phyloP scores from a whole-genome alignment of 1,140 invertebrate species.

The Harlomillsia oculata region DNA sequence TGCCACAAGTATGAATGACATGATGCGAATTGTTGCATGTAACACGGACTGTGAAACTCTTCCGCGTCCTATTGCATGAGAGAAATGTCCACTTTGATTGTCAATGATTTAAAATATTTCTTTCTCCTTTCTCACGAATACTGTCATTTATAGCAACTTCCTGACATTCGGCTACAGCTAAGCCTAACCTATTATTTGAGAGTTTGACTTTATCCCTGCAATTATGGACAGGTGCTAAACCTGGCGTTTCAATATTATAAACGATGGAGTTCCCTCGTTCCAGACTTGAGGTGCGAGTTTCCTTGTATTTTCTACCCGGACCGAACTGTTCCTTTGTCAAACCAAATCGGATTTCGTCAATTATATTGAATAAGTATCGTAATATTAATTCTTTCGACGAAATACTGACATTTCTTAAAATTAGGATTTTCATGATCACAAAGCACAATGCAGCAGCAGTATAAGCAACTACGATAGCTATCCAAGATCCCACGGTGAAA shows the following conservation, averaged over 20 bases:
- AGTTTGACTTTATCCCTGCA: no score
- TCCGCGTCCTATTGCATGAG: neutral
- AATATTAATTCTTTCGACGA: constrained; percentile 26
- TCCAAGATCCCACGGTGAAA: constrained; percentile 10
- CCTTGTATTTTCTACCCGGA: neutral
- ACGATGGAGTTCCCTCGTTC: no score
- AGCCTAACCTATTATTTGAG: neutral
- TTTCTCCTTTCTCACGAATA: neutral
- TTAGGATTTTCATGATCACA: constrained; percentile 13
- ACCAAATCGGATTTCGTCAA: constrained; percentile 4
- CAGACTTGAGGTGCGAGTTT: no score
- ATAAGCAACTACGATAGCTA: constrained; percentile 16
- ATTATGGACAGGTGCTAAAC: neutral
- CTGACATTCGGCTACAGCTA: neutral
- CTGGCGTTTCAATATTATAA: neutral
- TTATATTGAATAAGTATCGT: constrained; percentile 9
- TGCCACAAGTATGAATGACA: constrained; percentile 24
- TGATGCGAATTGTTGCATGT: constrained; percentile 14
- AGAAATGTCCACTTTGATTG: neutral
- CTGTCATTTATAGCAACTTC: neutral
- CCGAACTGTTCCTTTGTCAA: neutral
- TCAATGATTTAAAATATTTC: no score
- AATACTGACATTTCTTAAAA: constrained; percentile 12
- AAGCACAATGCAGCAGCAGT: constrained; percentile 7
- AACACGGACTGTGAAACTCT: constrained; percentile 21